Base-by-base conservation (phyloP, 2,888 invertebrate genomes). In the Pyrrhia umbra region DNA sequence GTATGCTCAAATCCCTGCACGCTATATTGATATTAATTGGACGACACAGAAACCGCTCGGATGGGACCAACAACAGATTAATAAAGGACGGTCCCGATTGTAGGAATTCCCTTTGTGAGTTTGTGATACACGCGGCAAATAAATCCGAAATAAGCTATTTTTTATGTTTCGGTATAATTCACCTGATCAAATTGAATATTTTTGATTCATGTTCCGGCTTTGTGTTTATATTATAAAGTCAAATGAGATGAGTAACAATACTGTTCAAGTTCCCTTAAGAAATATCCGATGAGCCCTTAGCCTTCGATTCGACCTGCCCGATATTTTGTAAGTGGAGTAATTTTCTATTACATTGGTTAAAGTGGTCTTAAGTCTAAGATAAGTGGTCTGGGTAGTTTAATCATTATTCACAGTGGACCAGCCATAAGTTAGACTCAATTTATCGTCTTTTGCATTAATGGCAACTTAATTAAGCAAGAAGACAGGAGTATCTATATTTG, bases 11-110 rank as follows among this genome's bases (percentile, higher is more conserved):
- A 87, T 88, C 88, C 83, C 80, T 75, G 79, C 82, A 64, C 80
- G 80, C 77, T 85, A 85, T 88, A 91, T 89, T 91, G 89, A 90
- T 91, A 92, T 90, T 92, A 93, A 91, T 91, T 90, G 88, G 86
- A 84, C 81, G 85, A 87, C 86, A 87, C 82, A 85, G 83, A 84
- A 79, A 83, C 80, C 80, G 80, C 79, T 81, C 84, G 78, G 69
- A 81, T 77, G 79, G 83, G 88, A 87, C 85, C 83, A 86, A 87
- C 86, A 88, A 88, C 86, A 88, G 85, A 90, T 88, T 90, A 90
- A 92, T 89, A 87, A 86, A 86, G 84, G 85, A 82, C 81, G 75
- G 79, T 82, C 79, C 79, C 84, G 82, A 86, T 88, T 87, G 88
- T 82, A 86, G 84, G 87, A 88, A 90, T 90, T 86, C 87, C 86